Evolutionary conservation across 1,140 invertebrate species (phyloP).

Genomic region (Hirudo medicinalis): DNA sequence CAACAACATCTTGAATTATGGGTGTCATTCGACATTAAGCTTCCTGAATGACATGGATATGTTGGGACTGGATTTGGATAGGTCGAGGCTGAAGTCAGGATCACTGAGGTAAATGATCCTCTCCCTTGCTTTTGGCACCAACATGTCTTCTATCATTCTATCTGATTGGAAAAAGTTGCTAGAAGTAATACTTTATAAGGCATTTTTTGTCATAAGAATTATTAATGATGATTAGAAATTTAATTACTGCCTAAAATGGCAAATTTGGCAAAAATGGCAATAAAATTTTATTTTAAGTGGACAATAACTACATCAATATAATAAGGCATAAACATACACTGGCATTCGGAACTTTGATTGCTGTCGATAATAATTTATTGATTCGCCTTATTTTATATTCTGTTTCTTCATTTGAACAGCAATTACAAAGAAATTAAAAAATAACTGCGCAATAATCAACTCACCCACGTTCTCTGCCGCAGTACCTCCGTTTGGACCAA

Average conservation of each 20-base stretch:
- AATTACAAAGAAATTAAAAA: neutral
- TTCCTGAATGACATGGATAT: slow-evolving; percentile 19
- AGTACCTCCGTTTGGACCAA: slow-evolving; percentile 22
- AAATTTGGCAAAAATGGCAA: no score
- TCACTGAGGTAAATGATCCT: slow-evolving; percentile 14
- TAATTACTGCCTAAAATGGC: no score
- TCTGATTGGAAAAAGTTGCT: neutral
- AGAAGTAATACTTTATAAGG: neutral
- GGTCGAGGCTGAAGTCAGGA: slow-evolving; percentile 10
- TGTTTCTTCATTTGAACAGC: neutral
- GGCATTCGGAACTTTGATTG: neutral
- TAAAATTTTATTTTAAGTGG: neutral
- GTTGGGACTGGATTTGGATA: neutral
- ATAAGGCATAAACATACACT: no score
- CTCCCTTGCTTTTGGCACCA: neutral
- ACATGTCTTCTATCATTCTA: neutral
- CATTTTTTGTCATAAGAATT: no score
- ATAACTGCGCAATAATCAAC: neutral
- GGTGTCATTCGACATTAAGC: slow-evolving; percentile 14
- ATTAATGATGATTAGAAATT: no score
- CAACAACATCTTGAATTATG: no score
- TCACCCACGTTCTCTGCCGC: slow-evolving; percentile 26
- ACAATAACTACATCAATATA: neutral
- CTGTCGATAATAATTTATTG: neutral
- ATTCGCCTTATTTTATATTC: neutral